Base-by-base conservation (phyloP, 2,888 invertebrate species). In the Altica lythri region DNA sequence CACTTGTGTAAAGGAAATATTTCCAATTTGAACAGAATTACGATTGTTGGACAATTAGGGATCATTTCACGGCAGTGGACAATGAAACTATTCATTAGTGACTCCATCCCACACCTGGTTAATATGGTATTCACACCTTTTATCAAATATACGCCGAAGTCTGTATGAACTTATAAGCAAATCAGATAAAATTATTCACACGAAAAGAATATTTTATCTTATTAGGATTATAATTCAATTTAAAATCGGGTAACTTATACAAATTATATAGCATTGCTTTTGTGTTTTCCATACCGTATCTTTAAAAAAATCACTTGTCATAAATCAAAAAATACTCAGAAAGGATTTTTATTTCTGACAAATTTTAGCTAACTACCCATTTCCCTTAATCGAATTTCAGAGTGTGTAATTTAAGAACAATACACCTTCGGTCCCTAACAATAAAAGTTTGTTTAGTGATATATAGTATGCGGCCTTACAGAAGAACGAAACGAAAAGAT, bases 11-110 rank as follows among this genome's bases (percentile, higher is more conserved):
- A 19, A 48, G 68, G 69, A 72, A 72, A 71, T 71, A 71, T 71
- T 67, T 68, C 62, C 63, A 65, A 69, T 70, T 67, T 63, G 70
- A 71, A 73, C 71, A 72, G 70, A 70, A 64, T 61, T 64, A 52
- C 69, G 69, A 74, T 75, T 75, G 75, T 75, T 72, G 68, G 70
- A 72, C 75, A 75, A 76, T 75, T 76, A 75, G 75, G 71, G 72
- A 67, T 74, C 73, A 75, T 75, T 76, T 76, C 73, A 75, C 74
- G 74, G 67, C 70, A 64, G 48, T 66, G 72, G 70, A 75, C 75
- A 75, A 75, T 75, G 65, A 62, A 60, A 65, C 68, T 69, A 73
- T 75, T 48, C 48, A 48, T 48, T 48, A 48, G 48, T 18, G 13
- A 48, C 38, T 48, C 38, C 48, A 48, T 38, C 18, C 10, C 48